Percentiles rank a stretch among this genome's conserved stretches.
These are phyloP conservation scores for Styela clava DNA, from an alignment of 23 tunicate genomes.

Conservation along the genomic window DNA sequence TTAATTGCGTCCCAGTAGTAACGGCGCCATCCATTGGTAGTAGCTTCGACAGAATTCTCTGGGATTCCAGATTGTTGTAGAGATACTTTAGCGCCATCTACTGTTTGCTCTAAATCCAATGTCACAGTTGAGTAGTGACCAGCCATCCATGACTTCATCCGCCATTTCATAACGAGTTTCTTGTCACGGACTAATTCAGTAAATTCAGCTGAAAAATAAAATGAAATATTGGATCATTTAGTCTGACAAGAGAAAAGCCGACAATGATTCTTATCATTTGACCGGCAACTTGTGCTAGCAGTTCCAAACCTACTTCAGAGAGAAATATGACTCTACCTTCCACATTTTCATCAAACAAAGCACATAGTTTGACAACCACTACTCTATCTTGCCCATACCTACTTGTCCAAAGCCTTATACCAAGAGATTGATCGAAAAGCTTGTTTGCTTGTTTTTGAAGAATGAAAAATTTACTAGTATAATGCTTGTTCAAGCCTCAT, in stretches of 20 bases:
- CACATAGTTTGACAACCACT: no score
- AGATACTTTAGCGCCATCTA: constrained; percentile 66
- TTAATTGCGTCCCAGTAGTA: constrained; percentile 95
- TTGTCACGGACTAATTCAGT: constrained; percentile 46
- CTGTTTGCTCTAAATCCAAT: constrained; percentile 50
- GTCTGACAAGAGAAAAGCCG: neutral
- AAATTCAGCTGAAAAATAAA: constrained; percentile 47
- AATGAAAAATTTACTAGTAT: no score
- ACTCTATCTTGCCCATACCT: no score
- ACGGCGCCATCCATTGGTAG: constrained; percentile 84
- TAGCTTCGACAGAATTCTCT: constrained; percentile 72
- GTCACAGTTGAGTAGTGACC: constrained; percentile 86
- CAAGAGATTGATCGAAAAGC: no score
- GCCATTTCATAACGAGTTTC: constrained; percentile 79
- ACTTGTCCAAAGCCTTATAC: no score
- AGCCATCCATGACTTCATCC: constrained; percentile 85
- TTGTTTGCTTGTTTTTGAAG: no score
- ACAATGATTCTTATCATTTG: neutral
- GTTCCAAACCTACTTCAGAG: no score
- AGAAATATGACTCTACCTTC: no score
- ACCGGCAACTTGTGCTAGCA: no score
- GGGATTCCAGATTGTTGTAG: constrained; percentile 97
- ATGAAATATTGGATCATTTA: neutral
- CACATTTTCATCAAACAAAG: no score
- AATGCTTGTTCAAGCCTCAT: no score